A percentile compares a stretch with the other conserved stretches of the same genome.
phyloP scores from a whole-genome alignment of 2,797 vertebrate species.

The Diglossa cyanea region DNA sequence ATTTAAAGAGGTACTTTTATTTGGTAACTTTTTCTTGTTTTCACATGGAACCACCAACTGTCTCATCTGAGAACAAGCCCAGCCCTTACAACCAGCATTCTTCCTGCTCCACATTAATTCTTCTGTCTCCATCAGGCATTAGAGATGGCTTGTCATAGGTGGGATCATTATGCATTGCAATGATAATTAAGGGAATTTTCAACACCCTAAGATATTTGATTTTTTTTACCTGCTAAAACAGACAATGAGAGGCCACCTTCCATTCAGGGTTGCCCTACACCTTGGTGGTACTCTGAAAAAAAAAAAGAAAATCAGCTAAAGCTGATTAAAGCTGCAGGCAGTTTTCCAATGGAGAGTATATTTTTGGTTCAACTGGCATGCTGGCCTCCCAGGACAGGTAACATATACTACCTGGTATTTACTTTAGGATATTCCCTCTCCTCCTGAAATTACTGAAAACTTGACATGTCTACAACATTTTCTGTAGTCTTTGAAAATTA shows the following conservation, averaged over 20 bases:
- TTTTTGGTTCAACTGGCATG: not conserved
- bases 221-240: not conserved
- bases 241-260: not conserved
- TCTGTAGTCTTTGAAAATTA: conserved; percentile 16
- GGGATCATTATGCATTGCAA: not conserved
- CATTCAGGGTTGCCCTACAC: not conserved
- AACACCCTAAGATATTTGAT: not conserved
- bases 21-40: not conserved
- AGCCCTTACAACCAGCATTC: not conserved
- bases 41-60: not conserved
- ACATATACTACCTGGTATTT: not conserved
- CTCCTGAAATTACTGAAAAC: not conserved
- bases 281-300: not conserved
- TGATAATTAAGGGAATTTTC: not conserved
- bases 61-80: not conserved
- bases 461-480: not conserved
- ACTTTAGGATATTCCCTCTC: not conserved
- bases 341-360: not conserved
- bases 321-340: not conserved
- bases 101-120: not conserved
- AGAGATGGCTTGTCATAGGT: not conserved
- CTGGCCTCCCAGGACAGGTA: not conserved
- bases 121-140: not conserved
- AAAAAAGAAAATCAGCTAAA: not conserved
- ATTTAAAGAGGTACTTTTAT: not conserved